Conservation (phyloP, 2,888 invertebrate species). For the Callinectes sapidus region DNA sequence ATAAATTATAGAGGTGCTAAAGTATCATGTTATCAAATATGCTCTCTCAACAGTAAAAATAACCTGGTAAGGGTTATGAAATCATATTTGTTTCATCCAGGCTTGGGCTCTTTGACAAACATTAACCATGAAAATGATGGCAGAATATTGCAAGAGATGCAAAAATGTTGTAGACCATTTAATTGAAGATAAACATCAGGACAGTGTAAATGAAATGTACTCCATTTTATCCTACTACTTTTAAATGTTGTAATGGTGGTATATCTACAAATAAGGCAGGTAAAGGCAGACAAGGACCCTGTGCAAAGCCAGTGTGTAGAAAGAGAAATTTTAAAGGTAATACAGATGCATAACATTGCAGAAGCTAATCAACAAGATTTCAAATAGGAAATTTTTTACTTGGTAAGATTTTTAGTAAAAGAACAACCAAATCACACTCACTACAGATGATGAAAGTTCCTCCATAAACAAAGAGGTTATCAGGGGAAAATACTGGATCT, state of each 20-base stretch:
- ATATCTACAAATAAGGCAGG: not conserved
- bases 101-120: too few relatives aligned
- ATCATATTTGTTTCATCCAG: too few relatives aligned
- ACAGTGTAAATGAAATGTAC: too few relatives aligned
- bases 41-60: too few relatives aligned
- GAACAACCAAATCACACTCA: not conserved
- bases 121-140: too few relatives aligned
- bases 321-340: not conserved
- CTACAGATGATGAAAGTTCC: not conserved
- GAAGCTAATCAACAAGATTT: not conserved
- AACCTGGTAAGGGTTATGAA: too few relatives aligned
- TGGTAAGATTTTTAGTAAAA: not conserved
- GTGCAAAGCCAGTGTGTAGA: not conserved
- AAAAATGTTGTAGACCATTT: too few relatives aligned
- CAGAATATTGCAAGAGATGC: too few relatives aligned
- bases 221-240: too few relatives aligned
- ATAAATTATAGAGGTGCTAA: too few relatives aligned
- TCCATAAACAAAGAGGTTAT: not conserved
- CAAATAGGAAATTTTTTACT: not conserved
- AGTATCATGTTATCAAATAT: too few relatives aligned
- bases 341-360: not conserved
- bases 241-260: not conserved
- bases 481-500: not conserved
- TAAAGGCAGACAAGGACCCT: not conserved
- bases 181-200: too few relatives aligned